Evolutionary conservation across 2,888 invertebrate genomes (phyloP).

Genomic region (Scaptomyza parva): DNA sequence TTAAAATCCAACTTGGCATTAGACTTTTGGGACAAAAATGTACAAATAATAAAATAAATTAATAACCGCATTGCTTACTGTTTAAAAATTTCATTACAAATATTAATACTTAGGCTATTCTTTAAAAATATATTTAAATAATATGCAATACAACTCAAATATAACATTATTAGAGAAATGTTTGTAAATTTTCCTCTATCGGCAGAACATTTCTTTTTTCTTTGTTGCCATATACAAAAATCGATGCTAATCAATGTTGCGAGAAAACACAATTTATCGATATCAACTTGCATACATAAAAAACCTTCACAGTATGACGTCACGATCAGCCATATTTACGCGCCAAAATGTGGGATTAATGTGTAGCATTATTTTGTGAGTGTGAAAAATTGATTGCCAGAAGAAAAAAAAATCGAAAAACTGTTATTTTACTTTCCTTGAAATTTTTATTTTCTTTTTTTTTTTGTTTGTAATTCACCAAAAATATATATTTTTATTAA

Average conservation of each 20-base stretch:
- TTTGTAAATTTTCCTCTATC: slow-evolving; percentile 5
- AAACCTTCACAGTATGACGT: slow-evolving; percentile 1
- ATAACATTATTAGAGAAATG: slow-evolving; percentile 28
- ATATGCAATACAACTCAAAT: slow-evolving; percentile 37
- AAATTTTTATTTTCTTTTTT: slow-evolving; percentile 37
- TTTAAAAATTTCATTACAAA: slow-evolving; percentile 22
- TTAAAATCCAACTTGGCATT: slow-evolving; percentile 33
- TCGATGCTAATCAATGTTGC: background rate
- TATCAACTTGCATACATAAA: background rate
- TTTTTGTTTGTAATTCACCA: too few relatives aligned
- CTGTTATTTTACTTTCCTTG: slow-evolving; percentile 37
- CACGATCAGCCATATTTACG: background rate
- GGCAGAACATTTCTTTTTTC: background rate
- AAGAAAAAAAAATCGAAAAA: background rate
- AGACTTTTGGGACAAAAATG: background rate
- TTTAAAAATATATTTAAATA: slow-evolving; percentile 2
- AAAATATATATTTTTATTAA: slow-evolving; percentile 64
- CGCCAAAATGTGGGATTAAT: slow-evolving; percentile 2
- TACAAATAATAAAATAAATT: slow-evolving; percentile 1
- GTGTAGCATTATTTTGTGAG: background rate
- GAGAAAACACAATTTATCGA: background rate
- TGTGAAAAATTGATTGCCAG: too few relatives aligned
- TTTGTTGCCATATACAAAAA: background rate
- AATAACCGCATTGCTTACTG: background rate
- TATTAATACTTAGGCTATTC: background rate